Percentiles rank a stretch among this genome's conserved stretches.
Evolutionary conservation across 2,888 invertebrate genomes (phyloP).

Genomic region (Lochmaea capreae): DNA sequence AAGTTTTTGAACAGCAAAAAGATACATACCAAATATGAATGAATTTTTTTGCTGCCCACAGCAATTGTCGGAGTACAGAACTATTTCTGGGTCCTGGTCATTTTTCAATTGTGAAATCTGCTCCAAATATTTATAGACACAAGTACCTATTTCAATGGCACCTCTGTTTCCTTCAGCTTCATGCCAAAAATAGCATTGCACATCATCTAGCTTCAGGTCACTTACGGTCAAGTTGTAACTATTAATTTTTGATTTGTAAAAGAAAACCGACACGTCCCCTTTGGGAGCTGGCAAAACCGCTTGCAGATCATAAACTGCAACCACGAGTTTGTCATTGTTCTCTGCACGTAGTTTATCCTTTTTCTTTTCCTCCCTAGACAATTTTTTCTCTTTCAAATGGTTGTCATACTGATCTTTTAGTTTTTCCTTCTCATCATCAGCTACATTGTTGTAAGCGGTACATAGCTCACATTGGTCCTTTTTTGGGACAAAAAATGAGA

Average conservation of each 20-base stretch:
- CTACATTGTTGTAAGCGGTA: constrained; percentile 30
- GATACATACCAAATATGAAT: background rate
- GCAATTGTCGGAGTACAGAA: constrained; percentile 21
- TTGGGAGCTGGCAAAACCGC: too few relatives aligned
- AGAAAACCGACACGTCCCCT: constrained; percentile 48
- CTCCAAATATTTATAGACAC: too few relatives aligned
- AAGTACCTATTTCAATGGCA: too few relatives aligned
- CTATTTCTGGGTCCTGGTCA: too few relatives aligned
- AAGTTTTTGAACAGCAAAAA: constrained; percentile 3
- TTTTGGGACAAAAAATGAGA: constrained; percentile 36
- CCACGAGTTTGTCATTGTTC: too few relatives aligned
- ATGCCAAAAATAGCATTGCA: constrained; percentile 57
- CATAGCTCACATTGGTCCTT: constrained; percentile 36
- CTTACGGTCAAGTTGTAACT: constrained; percentile 48
- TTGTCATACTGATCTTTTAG: constrained; percentile 39
- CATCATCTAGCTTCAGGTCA: constrained; percentile 32
- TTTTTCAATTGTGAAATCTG: too few relatives aligned
- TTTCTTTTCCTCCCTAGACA: too few relatives aligned
- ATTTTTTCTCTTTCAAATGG: too few relatives aligned
- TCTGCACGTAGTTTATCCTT: too few relatives aligned
- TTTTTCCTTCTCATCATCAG: constrained; percentile 36
- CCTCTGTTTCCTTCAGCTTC: constrained; percentile 55
- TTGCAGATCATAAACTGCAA: too few relatives aligned
- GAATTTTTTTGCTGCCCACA: constrained; percentile 19
- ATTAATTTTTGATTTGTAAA: constrained; percentile 49